Evolutionary conservation across 2,113 vertebrate species (phyloP), one percentile per base, ranked within the genome.

Genomic region (Xiphophorus couchianus): DNA sequence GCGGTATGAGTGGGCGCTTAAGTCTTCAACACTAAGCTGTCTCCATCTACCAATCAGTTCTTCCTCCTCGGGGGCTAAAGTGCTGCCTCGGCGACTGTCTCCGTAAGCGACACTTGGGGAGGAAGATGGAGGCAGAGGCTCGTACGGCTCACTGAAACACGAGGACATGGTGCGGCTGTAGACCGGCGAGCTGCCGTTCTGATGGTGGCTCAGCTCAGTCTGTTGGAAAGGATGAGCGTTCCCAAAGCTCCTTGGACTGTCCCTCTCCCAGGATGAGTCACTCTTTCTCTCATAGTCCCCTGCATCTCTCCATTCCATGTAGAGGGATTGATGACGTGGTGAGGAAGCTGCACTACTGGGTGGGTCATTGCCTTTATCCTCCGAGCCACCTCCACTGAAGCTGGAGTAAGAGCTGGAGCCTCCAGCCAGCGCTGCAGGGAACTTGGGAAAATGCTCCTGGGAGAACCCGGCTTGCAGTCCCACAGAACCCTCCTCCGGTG

Each of bases 341-440:
- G 96, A 97, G 5, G 96, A 96, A 15, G 97, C 94, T 0, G 95
- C 95, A 83, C 96, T 95, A 89, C 97, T 96, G 60, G 96, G 96
- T 8, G 95, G 91, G 8, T 91, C 95, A 0, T 95, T 96, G 71
- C 96, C 97, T 93, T 98, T 97, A 90, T 99, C 97, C 83, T 98
- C 97, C 0, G 97, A 97, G 0, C 96, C 96, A 39, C 94, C 94
- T 14, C 85, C 96, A 0, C 97, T 99, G 93, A 99, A 98, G 92
- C 98, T 99, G 51, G 97, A 99, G 86, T 98, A 99, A 68, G 97
- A 97, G 92, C 97, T 99, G 81, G 97, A 98, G 10, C 96, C 96
- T 0, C 95, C 96, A 28, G 96, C 93, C 6, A 98, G 94, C 0
- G 90, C 77, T 71, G 94, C 89, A 6, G 95, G 94, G 60, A 97